Evolutionary conservation across 2,113 vertebrate species (phyloP).

Genomic region (Trematomus loennbergii): DNA sequence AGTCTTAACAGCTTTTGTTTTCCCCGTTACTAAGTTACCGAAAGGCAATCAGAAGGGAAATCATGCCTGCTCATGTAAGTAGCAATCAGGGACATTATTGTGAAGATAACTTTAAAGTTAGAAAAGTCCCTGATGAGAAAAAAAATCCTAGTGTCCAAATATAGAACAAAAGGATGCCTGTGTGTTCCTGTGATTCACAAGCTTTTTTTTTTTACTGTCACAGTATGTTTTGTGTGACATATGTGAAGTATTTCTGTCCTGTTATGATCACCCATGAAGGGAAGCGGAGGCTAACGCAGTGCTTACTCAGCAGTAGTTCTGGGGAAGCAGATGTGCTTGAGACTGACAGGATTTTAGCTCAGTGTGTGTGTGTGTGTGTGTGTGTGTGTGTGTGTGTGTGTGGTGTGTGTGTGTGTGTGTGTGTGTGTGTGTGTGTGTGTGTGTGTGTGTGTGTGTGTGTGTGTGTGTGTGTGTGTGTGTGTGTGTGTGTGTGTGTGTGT

Average conservation of each 20-base stretch:
- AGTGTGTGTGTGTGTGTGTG: background rate
- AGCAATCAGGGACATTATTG: constrained; percentile 14
- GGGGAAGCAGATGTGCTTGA: constrained; percentile 75
- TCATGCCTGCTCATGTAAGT: background rate
- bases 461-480: constrained; percentile 14
- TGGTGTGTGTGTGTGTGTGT: constrained; percentile 12
- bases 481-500: constrained; percentile 24
- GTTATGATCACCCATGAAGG: constrained; percentile 55
- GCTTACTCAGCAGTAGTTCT: constrained; percentile 71
- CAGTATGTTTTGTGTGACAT: constrained; percentile 20
- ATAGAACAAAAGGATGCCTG: background rate
- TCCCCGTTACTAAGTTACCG: constrained; percentile 5
- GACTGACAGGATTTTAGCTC: constrained; percentile 59
- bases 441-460: constrained; percentile 18
- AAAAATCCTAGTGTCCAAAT: background rate
- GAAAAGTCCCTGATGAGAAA: constrained; percentile 12
- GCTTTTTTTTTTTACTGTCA: background rate
- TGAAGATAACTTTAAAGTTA: background rate
- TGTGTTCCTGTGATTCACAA: background rate
- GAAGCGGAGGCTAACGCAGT: constrained; percentile 60
- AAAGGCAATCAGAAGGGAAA: constrained; percentile 6
- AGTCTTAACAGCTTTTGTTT: constrained; percentile 31
- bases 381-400: constrained; percentile 13
- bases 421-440: constrained; percentile 3
- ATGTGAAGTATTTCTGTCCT: constrained; percentile 50